These are phyloP conservation scores for Bugulina stolonifera DNA, from an alignment of 2,888 invertebrate species.

Conservation along the genomic window DNA sequence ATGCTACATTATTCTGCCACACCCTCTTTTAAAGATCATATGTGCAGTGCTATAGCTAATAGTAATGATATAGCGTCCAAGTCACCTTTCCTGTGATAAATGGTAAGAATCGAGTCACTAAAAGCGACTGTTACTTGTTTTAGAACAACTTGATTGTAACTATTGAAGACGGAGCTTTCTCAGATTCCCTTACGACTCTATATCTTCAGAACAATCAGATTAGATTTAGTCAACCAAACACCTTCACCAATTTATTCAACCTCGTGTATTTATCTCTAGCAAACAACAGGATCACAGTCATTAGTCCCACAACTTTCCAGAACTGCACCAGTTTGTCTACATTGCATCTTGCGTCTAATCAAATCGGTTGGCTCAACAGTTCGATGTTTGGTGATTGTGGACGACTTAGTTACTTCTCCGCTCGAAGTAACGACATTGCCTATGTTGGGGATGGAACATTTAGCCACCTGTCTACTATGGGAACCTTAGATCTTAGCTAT, in stretches of 20 bases:
- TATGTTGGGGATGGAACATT: conserved; percentile 42
- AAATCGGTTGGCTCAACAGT: conserved; percentile 31
- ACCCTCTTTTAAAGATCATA: too few species aligned
- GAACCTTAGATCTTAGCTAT: conserved; percentile 32
- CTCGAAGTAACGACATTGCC: conserved; percentile 37
- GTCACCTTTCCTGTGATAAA: too few species aligned
- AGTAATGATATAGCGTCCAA: too few species aligned
- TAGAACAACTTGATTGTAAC: conserved; percentile 28
- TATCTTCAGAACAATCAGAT: conserved; percentile 34
- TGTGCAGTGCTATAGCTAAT: too few species aligned
- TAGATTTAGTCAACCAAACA: conserved; percentile 36
- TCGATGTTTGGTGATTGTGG: conserved; percentile 30
- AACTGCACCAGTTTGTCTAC: conserved; percentile 28
- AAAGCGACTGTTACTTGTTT: neutral
- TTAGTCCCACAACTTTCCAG: conserved; percentile 37
- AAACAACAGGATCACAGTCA: conserved; percentile 35
- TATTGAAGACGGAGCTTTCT: conserved; percentile 28
- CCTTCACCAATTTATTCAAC: conserved; percentile 34
- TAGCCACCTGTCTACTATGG: conserved; percentile 33
- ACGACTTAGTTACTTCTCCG: conserved; percentile 25
- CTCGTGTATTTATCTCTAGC: conserved; percentile 31
- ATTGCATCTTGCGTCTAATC: conserved; percentile 33
- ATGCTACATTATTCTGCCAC: too few species aligned
- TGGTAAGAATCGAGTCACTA: too few species aligned
- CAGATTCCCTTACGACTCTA: conserved; percentile 22